Percentiles rank a stretch among this genome's conserved stretches.
phyloP scores from a whole-genome alignment of 1,140 invertebrate genomes.

The Drosophila ogumai region DNA sequence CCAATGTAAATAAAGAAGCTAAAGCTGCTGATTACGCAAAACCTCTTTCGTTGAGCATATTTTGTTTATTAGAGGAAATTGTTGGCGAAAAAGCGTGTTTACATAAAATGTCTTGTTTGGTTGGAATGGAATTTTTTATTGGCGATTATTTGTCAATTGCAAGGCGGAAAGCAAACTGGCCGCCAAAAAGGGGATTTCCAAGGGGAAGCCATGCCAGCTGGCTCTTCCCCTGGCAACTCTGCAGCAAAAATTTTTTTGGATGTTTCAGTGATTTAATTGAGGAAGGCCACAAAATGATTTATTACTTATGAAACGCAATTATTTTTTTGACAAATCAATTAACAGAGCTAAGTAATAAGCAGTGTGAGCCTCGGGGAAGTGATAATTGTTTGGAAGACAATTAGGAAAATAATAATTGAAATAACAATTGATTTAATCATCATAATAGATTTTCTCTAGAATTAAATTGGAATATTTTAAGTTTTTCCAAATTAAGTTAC shows the following conservation, averaged over 20 bases:
- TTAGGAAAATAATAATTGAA: background rate
- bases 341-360: background rate
- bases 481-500: background rate
- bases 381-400: conserved; percentile 2
- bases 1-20: conserved; percentile 68
- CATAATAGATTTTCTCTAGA: no score
- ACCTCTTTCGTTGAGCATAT: conserved; percentile 33
- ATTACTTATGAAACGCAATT: conserved; percentile 6
- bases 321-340: conserved; percentile 7
- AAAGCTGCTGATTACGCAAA: conserved; percentile 76
- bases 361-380: background rate
- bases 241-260: background rate
- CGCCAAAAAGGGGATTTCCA: conserved; percentile 25
- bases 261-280: conserved; percentile 8
- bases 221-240: no score
- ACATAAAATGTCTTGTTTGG: conserved; percentile 39
- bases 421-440: background rate
- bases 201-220: background rate
- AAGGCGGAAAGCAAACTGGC: conserved; percentile 50
- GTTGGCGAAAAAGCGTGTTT: conserved; percentile 39
- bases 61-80: conserved; percentile 28
- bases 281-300: conserved; percentile 6
- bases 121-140: conserved; percentile 30
- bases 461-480: background rate
- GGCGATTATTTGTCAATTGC: conserved; percentile 45